These are phyloP conservation scores for Leptobrachium ailaonicum DNA, from an alignment of 2,113 vertebrate genomes.

Conservation along the genomic window DNA sequence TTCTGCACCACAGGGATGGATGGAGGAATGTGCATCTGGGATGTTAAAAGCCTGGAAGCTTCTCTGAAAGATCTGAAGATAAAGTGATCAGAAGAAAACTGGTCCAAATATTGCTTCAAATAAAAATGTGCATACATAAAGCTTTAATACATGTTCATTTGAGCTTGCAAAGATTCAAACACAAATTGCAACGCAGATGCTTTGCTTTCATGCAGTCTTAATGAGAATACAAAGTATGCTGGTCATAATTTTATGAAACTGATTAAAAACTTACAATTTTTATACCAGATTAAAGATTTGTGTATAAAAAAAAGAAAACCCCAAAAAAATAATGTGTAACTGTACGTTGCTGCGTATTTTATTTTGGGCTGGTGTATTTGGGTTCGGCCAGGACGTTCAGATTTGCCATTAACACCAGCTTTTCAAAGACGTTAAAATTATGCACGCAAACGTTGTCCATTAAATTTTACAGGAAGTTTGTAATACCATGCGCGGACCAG, in stretches of 20 bases:
- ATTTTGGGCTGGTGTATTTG: too few species aligned
- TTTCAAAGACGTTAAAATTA: too few species aligned
- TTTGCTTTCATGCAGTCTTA: not conserved
- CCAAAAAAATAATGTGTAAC: too few species aligned
- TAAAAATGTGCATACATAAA: not conserved
- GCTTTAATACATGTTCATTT: not conserved
- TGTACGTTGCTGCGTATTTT: too few species aligned
- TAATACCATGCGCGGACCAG: too few species aligned
- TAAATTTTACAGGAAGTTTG: too few species aligned
- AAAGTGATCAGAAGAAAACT: conserved; percentile 65
- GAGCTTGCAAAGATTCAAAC: not conserved
- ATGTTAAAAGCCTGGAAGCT: conserved; percentile 89
- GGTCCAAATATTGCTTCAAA: not conserved
- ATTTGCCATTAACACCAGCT: too few species aligned
- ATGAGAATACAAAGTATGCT: conserved; percentile 5
- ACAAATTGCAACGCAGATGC: not conserved
- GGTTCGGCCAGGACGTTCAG: too few species aligned
- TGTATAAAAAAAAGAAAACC: too few species aligned
- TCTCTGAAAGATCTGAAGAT: conserved; percentile 91
- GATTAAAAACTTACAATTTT: not conserved
- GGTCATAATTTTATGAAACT: not conserved
- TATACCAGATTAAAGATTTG: not conserved
- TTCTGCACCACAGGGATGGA: too few species aligned
- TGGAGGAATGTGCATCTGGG: too few species aligned
- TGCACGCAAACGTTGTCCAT: too few species aligned